A percentile compares a stretch with the other conserved stretches of the same genome.
Evolutionary conservation across 2,113 vertebrate species (phyloP).

Genomic region (Lophotis ruficrista): DNA sequence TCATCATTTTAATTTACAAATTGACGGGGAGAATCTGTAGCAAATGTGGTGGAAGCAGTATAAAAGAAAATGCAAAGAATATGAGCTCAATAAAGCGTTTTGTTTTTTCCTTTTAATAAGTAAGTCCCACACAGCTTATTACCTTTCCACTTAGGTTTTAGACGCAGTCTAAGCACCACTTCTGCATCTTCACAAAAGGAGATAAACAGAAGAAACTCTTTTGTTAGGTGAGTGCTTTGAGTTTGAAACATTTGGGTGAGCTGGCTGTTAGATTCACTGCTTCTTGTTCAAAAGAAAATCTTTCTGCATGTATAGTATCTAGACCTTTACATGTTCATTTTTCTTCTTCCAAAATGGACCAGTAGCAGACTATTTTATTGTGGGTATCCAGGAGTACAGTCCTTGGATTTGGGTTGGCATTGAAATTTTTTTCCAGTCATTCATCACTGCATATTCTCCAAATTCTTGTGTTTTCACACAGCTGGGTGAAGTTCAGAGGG

Average conservation of each 20-base stretch:
- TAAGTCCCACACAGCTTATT: neutral
- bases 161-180: conserved; percentile 90
- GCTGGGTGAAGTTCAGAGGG: neutral
- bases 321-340: neutral
- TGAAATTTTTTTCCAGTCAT: neutral
- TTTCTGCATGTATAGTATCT: neutral
- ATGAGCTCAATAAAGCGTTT: neutral
- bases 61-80: neutral
- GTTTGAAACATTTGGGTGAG: neutral
- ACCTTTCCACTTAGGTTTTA: conserved; percentile 72
- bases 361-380: neutral
- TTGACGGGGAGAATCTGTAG: neutral
- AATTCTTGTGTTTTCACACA: neutral
- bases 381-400: neutral
- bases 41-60: neutral
- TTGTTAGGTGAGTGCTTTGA: conserved; percentile 79
- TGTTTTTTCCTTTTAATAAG: neutral
- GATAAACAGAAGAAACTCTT: conserved; percentile 82
- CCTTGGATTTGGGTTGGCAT: neutral
- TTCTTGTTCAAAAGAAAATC: neutral
- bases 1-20: neutral
- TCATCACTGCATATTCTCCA: neutral
- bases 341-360: neutral
- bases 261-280: neutral
- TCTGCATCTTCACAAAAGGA: conserved; percentile 86